phyloP scores from a whole-genome alignment of 1,140 invertebrate genomes.

The Lepidotrigona ventralis region DNA sequence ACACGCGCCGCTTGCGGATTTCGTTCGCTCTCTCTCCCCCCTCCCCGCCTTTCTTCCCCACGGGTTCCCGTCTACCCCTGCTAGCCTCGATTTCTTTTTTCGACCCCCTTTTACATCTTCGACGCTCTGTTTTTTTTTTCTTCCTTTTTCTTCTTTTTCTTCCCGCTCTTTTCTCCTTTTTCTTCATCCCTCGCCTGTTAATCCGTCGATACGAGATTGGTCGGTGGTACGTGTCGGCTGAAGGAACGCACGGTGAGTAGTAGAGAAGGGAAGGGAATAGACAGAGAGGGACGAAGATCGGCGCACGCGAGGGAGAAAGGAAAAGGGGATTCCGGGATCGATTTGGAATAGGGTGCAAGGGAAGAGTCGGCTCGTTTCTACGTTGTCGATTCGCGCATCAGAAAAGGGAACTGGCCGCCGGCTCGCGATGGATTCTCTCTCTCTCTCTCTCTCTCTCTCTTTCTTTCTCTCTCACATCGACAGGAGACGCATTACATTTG shows the following conservation, averaged over 20 bases:
- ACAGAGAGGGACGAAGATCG: neutral
- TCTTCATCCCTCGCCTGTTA: slow-evolving; percentile 38
- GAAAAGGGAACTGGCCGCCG: neutral
- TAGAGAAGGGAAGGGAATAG: neutral
- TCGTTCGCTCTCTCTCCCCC: neutral
- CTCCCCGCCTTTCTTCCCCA: no score
- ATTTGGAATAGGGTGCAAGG: neutral
- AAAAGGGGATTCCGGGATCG: neutral
- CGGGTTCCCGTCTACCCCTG: no score
- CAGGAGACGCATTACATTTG: slow-evolving; percentile 68
- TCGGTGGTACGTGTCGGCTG: slow-evolving; percentile 4
- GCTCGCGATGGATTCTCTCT: slow-evolving; percentile 45
- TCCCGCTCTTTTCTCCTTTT: slow-evolving; percentile 1
- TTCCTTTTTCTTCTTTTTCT: neutral
- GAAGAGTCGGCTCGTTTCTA: slow-evolving; percentile 4
- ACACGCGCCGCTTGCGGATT: slow-evolving; percentile 56
- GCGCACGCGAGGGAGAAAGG: neutral
- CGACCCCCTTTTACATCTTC: slow-evolving; percentile 37
- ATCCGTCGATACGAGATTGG: slow-evolving; percentile 63
- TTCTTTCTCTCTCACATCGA: slow-evolving; percentile 19
- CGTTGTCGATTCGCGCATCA: slow-evolving; percentile 16
- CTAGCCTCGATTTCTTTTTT: neutral
- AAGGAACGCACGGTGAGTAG: neutral
- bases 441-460: no score
- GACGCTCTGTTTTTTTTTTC: neutral